Percentiles rank a stretch among this genome's conserved stretches.
Evolutionary conservation across 2,797 vertebrate species (phyloP).

Genomic region (Melanotaenia nigrans): DNA sequence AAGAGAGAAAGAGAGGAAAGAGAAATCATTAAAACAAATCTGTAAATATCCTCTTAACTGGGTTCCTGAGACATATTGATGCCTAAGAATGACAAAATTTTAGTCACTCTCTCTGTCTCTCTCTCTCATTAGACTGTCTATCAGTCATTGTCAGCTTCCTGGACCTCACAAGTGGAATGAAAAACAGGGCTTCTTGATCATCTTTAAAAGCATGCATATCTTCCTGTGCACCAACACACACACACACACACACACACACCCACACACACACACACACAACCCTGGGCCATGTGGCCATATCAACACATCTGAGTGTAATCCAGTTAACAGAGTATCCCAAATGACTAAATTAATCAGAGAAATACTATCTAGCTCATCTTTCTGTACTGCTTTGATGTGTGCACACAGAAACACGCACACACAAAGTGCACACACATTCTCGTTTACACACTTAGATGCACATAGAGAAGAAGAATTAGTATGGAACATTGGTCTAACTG

Average conservation of each 20-base stretch:
- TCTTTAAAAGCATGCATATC: slow-evolving; percentile 54
- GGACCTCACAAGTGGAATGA: slow-evolving; percentile 76
- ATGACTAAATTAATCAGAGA: slow-evolving; percentile 85
- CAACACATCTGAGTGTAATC: slow-evolving; percentile 83
- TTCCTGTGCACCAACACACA: slow-evolving; percentile 44
- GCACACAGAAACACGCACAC: slow-evolving; percentile 54
- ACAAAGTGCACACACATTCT: slow-evolving; percentile 9
- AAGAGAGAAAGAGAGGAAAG: not conserved
- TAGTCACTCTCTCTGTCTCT: slow-evolving; percentile 3
- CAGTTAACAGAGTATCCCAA: slow-evolving; percentile 84
- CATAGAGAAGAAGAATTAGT: slow-evolving; percentile 63
- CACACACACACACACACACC: slow-evolving; percentile 45
- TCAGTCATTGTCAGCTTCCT: slow-evolving; percentile 24
- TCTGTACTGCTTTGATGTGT: slow-evolving; percentile 89
- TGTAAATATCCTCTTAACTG: not conserved
- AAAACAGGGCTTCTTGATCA: slow-evolving; percentile 52
- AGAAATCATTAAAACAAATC: slow-evolving; percentile 3
- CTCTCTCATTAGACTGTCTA: slow-evolving; percentile 26
- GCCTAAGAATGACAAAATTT: slow-evolving; percentile 15
- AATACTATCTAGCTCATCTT: slow-evolving; percentile 80
- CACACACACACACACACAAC: slow-evolving; percentile 56
- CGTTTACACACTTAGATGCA: slow-evolving; percentile 33
- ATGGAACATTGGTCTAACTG: slow-evolving; percentile 92
- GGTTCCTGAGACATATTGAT: not conserved
- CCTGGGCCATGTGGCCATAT: slow-evolving; percentile 79